Conservation (phyloP, 2,797 vertebrate species). For the Acipenser oxyrinchus region DNA sequence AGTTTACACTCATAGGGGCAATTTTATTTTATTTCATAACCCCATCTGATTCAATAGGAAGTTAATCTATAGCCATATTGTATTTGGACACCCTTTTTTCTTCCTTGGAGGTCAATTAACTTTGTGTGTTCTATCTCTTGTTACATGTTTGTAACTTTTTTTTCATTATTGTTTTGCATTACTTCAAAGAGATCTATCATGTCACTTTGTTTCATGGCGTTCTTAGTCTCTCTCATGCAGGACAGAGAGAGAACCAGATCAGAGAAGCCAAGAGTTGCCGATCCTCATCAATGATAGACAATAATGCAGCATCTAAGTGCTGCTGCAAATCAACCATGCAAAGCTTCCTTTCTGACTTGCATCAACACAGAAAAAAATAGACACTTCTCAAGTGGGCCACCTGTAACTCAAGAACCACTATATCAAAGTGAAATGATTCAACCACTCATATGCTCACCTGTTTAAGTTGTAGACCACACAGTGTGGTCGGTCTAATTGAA, state of each 20-base stretch:
- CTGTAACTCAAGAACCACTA: slow-evolving; percentile 21
- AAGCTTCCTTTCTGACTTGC: slow-evolving; percentile 25
- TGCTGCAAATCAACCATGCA: slow-evolving; percentile 25
- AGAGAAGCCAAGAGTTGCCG: slow-evolving; percentile 43
- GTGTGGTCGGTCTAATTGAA: slow-evolving; percentile 31
- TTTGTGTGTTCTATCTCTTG: slow-evolving; percentile 49
- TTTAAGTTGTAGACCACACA: slow-evolving; percentile 31
- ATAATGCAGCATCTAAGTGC: slow-evolving; percentile 30
- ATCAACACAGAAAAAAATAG: slow-evolving; percentile 27
- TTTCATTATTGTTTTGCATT: slow-evolving; percentile 55
- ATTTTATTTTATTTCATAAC: no score
- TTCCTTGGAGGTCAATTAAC: slow-evolving; percentile 62
- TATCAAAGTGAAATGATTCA: slow-evolving; percentile 31
- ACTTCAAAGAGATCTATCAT: slow-evolving; percentile 65
- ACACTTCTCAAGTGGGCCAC: slow-evolving; percentile 21
- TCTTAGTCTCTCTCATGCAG: slow-evolving; percentile 65
- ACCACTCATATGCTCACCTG: slow-evolving; percentile 9
- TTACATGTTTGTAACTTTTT: slow-evolving; percentile 45
- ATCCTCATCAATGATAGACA: slow-evolving; percentile 44
- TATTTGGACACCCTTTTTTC: no score
- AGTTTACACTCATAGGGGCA: no score
- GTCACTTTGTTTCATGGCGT: slow-evolving; percentile 50
- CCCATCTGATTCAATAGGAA: no score
- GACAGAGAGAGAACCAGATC: slow-evolving; percentile 46
- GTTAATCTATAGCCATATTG: no score